Conservation (phyloP, 2,113 vertebrate genomes). For the Xenopus laevis region DNA sequence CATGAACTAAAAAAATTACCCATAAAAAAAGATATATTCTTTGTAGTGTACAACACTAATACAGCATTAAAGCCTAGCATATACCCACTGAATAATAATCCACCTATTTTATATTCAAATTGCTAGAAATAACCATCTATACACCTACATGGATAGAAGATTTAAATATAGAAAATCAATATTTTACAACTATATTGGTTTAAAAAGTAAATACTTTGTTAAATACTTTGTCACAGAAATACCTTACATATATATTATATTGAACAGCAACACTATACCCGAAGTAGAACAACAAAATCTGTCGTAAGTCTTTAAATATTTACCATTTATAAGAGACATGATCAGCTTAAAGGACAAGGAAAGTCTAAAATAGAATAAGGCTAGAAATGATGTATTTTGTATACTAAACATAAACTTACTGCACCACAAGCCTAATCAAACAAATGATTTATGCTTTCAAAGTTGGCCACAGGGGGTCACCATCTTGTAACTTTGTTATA, state of each 20-base stretch:
- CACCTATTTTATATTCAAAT: background rate
- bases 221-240: slow-evolving; percentile 25
- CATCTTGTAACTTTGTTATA: too few species aligned
- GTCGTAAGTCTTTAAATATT: too few species aligned
- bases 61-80: background rate
- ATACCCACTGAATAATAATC: background rate
- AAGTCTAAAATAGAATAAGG: too few species aligned
- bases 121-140: too few species aligned
- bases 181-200: slow-evolving; percentile 6
- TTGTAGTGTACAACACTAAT: slow-evolving; percentile 26
- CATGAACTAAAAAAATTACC: background rate
- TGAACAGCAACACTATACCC: background rate
- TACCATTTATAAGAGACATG: too few species aligned
- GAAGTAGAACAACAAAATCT: too few species aligned
- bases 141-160: background rate
- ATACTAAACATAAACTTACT: too few species aligned
- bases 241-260: slow-evolving; percentile 21
- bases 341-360: too few species aligned
- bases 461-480: too few species aligned
- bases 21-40: slow-evolving; percentile 29
- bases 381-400: too few species aligned
- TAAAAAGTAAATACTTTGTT: slow-evolving; percentile 4
- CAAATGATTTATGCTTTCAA: too few species aligned
- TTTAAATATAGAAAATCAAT: slow-evolving; percentile 13
- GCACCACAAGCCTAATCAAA: too few species aligned